Evolutionary conservation across 2,797 vertebrate species (phyloP).

Genomic region (Periophthalmus magnuspinnatus): DNA sequence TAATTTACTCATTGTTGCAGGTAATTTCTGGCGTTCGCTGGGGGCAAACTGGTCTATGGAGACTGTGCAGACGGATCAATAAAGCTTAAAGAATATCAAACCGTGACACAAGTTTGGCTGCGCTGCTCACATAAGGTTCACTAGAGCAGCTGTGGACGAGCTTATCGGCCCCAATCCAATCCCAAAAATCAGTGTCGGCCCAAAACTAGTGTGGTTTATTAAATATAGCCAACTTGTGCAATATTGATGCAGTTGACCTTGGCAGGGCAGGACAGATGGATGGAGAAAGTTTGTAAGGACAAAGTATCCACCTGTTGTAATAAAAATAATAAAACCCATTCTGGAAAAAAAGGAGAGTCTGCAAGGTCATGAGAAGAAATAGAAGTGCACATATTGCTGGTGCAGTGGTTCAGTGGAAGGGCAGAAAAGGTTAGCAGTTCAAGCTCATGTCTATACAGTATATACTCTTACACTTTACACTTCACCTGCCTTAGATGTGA

Average conservation of each 20-base stretch:
- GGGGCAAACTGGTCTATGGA: slow-evolving; percentile 41
- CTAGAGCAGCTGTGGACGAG: background rate
- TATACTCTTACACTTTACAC: too few species aligned
- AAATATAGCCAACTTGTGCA: background rate
- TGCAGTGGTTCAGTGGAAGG: too few species aligned
- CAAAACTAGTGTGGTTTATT: too few species aligned
- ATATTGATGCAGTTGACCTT: background rate
- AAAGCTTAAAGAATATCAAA: slow-evolving; percentile 51
- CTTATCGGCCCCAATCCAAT: background rate
- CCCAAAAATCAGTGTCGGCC: background rate
- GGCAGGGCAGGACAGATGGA: background rate
- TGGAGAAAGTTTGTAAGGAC: too few species aligned
- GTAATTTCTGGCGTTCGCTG: slow-evolving; percentile 66
- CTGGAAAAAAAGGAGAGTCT: too few species aligned
- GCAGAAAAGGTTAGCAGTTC: too few species aligned
- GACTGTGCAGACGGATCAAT: slow-evolving; percentile 64
- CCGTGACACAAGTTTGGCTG: slow-evolving; percentile 24
- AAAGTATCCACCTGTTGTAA: too few species aligned
- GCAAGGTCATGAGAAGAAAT: too few species aligned
- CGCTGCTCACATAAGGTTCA: background rate
- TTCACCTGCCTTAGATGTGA: too few species aligned
- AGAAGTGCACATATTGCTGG: too few species aligned
- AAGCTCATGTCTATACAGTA: too few species aligned
- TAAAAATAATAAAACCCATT: too few species aligned
- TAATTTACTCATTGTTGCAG: slow-evolving; percentile 72